Conservation (phyloP, 2,888 invertebrate species). For the Nematopogon swammerdamellus region DNA sequence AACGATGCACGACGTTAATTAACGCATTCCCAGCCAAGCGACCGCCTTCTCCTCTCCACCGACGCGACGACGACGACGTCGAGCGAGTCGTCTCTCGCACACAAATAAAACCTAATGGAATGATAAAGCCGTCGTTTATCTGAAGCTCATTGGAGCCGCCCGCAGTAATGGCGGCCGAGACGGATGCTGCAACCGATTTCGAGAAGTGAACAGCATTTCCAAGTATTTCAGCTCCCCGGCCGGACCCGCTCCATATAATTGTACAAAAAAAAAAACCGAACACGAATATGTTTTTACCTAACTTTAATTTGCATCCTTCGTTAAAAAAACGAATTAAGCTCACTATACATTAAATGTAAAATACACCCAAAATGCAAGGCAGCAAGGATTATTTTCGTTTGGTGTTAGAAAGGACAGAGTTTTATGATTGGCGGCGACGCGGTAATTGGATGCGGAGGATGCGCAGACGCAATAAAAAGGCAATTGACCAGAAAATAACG, state of each 20-base stretch:
- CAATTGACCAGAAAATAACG: constrained; percentile 58
- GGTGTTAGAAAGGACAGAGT: constrained; percentile 8
- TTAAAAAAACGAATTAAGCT: background rate
- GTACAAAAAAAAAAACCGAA: constrained; percentile 51
- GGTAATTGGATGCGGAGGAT: constrained; percentile 53
- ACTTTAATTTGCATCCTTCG: background rate
- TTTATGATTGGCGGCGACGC: constrained; percentile 52
- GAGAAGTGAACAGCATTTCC: constrained; percentile 30
- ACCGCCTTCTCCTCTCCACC: no score
- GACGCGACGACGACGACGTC: no score
- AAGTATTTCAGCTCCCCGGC: constrained; percentile 43
- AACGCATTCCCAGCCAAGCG: no score
- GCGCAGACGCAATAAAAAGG: constrained; percentile 53
- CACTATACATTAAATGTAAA: background rate
- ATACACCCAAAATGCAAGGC: no score
- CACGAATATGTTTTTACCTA: background rate
- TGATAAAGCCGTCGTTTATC: background rate
- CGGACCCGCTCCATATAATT: constrained; percentile 47
- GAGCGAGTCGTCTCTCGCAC: no score
- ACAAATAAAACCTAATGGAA: background rate
- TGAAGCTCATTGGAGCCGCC: background rate
- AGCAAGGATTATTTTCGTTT: background rate
- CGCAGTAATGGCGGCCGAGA: background rate
- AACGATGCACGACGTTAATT: no score
- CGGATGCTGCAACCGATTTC: background rate